Evolutionary conservation across 1,140 invertebrate genomes (phyloP), one percentile per base, ranked within the genome.

Genomic region (Arctopsyche grandis): DNA sequence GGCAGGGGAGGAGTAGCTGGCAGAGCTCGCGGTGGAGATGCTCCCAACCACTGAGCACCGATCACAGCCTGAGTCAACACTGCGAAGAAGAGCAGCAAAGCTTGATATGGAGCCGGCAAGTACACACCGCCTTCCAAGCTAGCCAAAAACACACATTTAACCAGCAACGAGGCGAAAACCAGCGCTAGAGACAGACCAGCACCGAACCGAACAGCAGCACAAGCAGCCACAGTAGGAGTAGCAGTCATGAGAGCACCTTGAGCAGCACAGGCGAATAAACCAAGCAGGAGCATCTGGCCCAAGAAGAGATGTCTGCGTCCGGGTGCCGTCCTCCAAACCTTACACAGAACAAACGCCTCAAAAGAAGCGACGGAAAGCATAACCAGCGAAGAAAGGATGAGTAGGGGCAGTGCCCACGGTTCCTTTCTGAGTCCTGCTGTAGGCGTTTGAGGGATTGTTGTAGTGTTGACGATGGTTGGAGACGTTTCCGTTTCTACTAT

Each of bases 91-190:
- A 98, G 89, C 12, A 98, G 91, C 7, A 97, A 88, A 69, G 94
- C 95, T 91, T 96, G 93, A 87, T 98, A 98, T 3, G 95, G 93
- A 0, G 96, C 96, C 38, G 96, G 96, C n/a, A 98, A 88, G 85
- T 98, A 98, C 24, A 97, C 95, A 10, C 96, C 96, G 29, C 94
- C 93, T 85, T 97, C 96, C 46, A 98, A 91, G 83, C 95, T 97
- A 79, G 98, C 92, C 52, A 98, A 90, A 85, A 98, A 97, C 63
- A 98, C 95, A 84, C 96, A 95, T 87, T 99, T 98, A 78, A 98
- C 97, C 75, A 99, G 90, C 24, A 99, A 90, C 0, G 97, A 94
- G 14, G 95, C 94, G 85, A 98, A 98, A 21, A 97, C 93, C n/a
- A 98, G 89, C 14, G 95, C 92, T 82, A 96, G 97, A 1, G 95